Conservation (phyloP, 2,888 invertebrate genomes). For the Drosophila yooni region DNA sequence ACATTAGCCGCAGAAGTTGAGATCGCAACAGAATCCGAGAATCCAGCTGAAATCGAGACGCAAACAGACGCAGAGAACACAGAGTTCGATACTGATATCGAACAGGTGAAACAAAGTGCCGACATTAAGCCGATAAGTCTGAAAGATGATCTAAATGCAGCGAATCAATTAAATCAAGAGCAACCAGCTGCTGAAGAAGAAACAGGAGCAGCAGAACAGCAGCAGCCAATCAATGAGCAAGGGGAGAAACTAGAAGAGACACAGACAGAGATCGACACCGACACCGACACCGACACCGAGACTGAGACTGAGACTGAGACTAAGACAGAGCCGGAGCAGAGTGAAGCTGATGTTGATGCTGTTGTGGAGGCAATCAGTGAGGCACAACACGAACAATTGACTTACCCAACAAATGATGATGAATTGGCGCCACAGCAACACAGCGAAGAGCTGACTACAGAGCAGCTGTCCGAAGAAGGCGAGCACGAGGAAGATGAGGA, state of each 20-base stretch:
- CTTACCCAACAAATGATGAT: conserved; percentile 80
- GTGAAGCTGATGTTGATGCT: conserved; percentile 3
- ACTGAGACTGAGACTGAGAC: conserved; percentile 8
- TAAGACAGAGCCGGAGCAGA: conserved; percentile 8
- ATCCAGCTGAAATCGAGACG: conserved; percentile 22
- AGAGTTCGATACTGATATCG: conserved; percentile 34
- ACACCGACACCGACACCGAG: conserved; percentile 23
- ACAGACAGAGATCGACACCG: conserved; percentile 12
- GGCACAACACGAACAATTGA: conserved; percentile 72
- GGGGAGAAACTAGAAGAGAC: conserved; percentile 17
- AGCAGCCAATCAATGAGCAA: conserved; percentile 36
- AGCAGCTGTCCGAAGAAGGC: conserved; percentile 21
- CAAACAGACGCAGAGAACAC: conserved; percentile 11
- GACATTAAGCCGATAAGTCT: conserved; percentile 77
- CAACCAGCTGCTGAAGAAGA: conserved; percentile 35
- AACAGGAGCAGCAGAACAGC: conserved; percentile 19
- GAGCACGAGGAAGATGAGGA: conserved; percentile 9
- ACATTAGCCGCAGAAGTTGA: conserved; percentile 50
- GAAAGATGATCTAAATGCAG: conserved; percentile 77
- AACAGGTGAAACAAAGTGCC: conserved; percentile 70
- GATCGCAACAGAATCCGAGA: conserved; percentile 28
- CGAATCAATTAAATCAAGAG: conserved; percentile 73
- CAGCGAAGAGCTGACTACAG: conserved; percentile 43
- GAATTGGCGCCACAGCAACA: conserved; percentile 74
- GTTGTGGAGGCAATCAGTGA: conserved; percentile 63